Percentiles rank a stretch among this genome's conserved stretches.
Evolutionary conservation across 2,113 vertebrate species (phyloP).

Genomic region (Dolichotis patagonum): DNA sequence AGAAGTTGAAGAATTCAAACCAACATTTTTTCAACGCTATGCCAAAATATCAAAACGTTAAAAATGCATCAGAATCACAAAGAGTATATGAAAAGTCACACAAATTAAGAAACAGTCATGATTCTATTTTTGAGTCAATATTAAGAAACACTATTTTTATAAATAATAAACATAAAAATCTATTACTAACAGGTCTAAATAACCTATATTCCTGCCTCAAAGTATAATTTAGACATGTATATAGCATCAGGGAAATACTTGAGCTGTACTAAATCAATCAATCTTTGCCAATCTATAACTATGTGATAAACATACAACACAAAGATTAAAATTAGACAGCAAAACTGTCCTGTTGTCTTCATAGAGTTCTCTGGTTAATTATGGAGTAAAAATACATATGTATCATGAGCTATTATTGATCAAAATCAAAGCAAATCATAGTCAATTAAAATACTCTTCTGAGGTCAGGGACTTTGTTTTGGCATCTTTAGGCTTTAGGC

Average conservation of each 20-base stretch:
- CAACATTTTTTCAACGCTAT: conserved; percentile 30
- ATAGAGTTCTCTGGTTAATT: conserved; percentile 31
- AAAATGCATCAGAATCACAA: conserved; percentile 27
- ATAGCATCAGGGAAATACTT: conserved; percentile 3
- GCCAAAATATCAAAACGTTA: conserved; percentile 18
- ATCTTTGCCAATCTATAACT: conserved; percentile 44
- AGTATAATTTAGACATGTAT: neutral
- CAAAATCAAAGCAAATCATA: conserved; percentile 54
- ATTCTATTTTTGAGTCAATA: conserved; percentile 52
- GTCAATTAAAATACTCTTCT: conserved; percentile 5
- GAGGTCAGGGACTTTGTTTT: conserved; percentile 11
- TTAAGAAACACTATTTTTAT: conserved; percentile 26
- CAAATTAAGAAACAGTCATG: neutral
- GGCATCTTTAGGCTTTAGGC: neutral
- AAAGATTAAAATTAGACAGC: conserved; percentile 38
- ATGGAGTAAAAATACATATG: conserved; percentile 3
- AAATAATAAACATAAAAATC: conserved; percentile 19
- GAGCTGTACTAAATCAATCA: neutral
- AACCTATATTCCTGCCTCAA: neutral
- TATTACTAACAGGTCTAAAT: neutral
- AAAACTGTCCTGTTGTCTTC: neutral
- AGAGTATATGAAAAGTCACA: conserved; percentile 2
- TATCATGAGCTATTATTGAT: conserved; percentile 1
- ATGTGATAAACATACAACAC: conserved; percentile 19
- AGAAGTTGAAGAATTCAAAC: conserved; percentile 43